Base-by-base conservation (phyloP, 1,140 invertebrate genomes). In the Musca domestica region DNA sequence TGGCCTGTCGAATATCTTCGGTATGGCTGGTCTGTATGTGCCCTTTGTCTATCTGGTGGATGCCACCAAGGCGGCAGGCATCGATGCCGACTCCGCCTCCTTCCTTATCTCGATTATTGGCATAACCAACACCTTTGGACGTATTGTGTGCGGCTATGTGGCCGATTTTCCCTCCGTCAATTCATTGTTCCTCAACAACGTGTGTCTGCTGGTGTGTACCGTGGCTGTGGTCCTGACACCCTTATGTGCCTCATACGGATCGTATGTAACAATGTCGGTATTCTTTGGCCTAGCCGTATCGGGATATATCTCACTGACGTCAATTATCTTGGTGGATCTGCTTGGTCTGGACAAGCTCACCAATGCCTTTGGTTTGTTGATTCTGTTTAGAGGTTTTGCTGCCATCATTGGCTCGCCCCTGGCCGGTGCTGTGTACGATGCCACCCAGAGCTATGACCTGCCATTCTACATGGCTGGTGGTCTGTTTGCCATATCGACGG, bases 271-370 rank as follows among this genome's bases (percentile, higher is more conserved):
- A 2, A 92, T 95, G 81, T 88, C 95, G n/a, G 87, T 95, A 58
- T 89, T 95, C 74, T 99, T 99, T 82, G 98, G 97, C 65, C 85
- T 98, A 69, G 95, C 96, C 76, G 93, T 98, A 67, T 95, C 96
- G 71, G 96, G 95, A 30, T 99, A 98, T 83, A 97, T 99, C 73
- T 98, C 95, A 1, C 84, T 99, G 48, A 98, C 96, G 41, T 99
- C 97, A 19, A 98, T 99, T 78, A 97, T 99, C 75, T 85, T 99
- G 56, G 96, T 98, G 71, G 96, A 99, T 77, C 84, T 98, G 17
- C 86, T 99, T 34, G 97, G 97, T 14, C 84, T 99, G 74, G 95
- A 98, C 73, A 95, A 95, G 82, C 84, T 99, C 69, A 98, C 96
- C 47, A 98, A 96, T 81, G 95, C 96, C 20, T 99, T 98, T 82